Base-by-base conservation (phyloP, 64 coral and sea anemone genomes). In the Stichodactyla helianthus region DNA sequence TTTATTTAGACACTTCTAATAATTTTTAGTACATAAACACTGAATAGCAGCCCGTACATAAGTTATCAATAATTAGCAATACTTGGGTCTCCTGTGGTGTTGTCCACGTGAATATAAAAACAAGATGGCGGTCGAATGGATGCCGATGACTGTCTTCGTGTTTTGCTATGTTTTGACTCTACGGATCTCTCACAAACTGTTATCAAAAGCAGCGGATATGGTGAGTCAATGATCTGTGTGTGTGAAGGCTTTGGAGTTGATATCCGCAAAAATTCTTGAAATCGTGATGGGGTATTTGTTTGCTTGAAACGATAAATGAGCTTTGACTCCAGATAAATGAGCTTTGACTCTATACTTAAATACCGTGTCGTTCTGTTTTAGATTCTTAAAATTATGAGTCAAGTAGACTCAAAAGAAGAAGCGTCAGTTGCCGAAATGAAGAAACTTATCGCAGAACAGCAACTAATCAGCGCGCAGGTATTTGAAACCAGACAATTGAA, bases 401-500 rank as follows among this genome's bases (percentile, higher is more conserved):
- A 60, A 84, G 11, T 50, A 18, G 54, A 53, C 79, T 28, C 83
- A 11, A 54, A 63, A 84, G 83, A 84, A 60, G 50, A 84, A 22
- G 59, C 55, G 11, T 84, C 27, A 54, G 53, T 62, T 60, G 57
- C 14, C 7, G n/a, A 84, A 84, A 20, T 25, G 55, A 84, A 84
- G 55, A 26, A 54, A 17, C n/a, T 84, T 17, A 62, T 60, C 13
- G 55, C 55, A 60, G 83, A 84, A 35, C 83, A 84, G 55, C 54
- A 28, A 17, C 9, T 25, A 35, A 84, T 84, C 53, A 84, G 55
- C 62, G 50, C 83, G 61, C 83, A 84, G 83, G 83, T 84, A 84
- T 22, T 57, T 25, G 4, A 12, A 84, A 57, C 56, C 54, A 56
- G 80, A 51, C 6, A 82, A 7, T 5, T 4, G 22, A 12, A 28